phyloP scores from a whole-genome alignment of 2,113 vertebrate genomes.

The Etheostoma cragini region DNA sequence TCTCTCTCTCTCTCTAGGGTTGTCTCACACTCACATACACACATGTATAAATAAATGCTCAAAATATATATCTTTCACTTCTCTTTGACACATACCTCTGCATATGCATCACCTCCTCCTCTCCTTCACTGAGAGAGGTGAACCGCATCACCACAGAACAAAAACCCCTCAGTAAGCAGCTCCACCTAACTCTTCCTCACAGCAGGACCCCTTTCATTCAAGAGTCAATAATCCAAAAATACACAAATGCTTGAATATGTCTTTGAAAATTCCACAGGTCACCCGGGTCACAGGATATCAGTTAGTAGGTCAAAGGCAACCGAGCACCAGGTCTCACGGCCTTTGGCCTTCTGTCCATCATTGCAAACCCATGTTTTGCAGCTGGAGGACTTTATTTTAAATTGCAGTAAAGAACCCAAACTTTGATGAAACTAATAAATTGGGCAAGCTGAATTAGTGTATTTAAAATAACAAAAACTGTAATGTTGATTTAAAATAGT shows the following conservation, averaged over 20 bases:
- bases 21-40: conserved; percentile 3
- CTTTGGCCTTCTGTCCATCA: conserved; percentile 41
- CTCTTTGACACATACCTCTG: conserved; percentile 21
- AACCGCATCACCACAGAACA: conserved; percentile 3
- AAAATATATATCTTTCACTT: background rate
- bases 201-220: conserved; percentile 6
- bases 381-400: background rate
- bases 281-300: conserved; percentile 39
- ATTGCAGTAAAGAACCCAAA: background rate
- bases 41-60: background rate
- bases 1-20: conserved; percentile 22
- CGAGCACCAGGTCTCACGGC: background rate
- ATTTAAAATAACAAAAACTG: background rate
- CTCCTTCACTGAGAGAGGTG: background rate
- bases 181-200: conserved; percentile 13
- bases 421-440: background rate
- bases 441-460: too few relatives aligned
- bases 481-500: background rate
- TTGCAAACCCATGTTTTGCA: conserved; percentile 5
- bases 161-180: background rate
- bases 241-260: conserved; percentile 20
- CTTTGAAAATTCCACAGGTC: conserved; percentile 54
- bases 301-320: conserved; percentile 38
- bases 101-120: conserved; percentile 3
- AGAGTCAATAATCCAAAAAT: conserved; percentile 14